Conservation (phyloP, 2,113 vertebrate species). For the Elanoides forficatus region DNA sequence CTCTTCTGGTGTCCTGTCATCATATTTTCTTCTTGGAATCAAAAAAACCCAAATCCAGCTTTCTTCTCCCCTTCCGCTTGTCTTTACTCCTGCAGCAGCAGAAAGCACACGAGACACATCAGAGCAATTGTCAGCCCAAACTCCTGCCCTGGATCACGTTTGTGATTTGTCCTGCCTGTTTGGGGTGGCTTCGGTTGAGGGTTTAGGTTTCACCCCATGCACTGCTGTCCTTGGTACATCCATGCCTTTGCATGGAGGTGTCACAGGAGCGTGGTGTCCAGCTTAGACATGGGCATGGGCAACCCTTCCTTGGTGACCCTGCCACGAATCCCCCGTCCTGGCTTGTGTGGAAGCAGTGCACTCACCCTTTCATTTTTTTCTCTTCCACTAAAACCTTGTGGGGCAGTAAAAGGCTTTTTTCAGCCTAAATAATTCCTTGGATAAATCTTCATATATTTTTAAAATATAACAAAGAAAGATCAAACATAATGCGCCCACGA, state of each 20-base stretch:
- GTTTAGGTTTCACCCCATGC: background rate
- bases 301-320: background rate
- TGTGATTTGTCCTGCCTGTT: background rate
- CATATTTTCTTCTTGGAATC: background rate
- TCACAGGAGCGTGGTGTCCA: background rate
- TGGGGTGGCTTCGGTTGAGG: background rate
- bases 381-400: background rate
- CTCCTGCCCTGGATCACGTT: background rate
- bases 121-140: background rate
- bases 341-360: accelerated
- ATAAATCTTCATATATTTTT: background rate
- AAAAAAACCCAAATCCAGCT: background rate
- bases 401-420: background rate
- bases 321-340: too few relatives aligned
- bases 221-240: background rate
- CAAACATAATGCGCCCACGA: background rate
- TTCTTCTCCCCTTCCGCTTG: background rate
- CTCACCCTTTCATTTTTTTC: background rate
- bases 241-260: background rate
- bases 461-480: background rate
- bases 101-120: background rate
- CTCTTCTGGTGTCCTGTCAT: background rate
- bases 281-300: background rate
- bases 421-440: background rate
- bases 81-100: background rate